These are phyloP conservation scores for Drosophila pruinosa DNA, from an alignment of 1,140 invertebrate species.

Conservation along the genomic window DNA sequence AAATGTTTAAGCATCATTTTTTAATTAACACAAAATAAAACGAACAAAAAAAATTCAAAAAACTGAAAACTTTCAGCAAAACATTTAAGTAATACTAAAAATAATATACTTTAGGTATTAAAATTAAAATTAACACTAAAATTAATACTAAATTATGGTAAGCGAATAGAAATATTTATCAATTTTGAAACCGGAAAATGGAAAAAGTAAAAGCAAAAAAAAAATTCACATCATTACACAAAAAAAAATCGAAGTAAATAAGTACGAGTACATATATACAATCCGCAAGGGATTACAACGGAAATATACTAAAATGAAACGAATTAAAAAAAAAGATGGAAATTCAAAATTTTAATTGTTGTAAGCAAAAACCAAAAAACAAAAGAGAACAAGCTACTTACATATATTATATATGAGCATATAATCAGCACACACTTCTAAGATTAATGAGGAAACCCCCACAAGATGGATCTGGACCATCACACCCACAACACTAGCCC, in stretches of 20 bases:
- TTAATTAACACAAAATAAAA: slow-evolving; percentile 42
- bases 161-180: slow-evolving; percentile 29
- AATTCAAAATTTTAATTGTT: slow-evolving; percentile 81
- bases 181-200: slow-evolving; percentile 47
- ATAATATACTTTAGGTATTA: slow-evolving; percentile 70
- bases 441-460: slow-evolving; percentile 10
- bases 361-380: slow-evolving; percentile 60
- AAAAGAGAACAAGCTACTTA: slow-evolving; percentile 33
- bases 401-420: slow-evolving; percentile 61
- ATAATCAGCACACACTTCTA: slow-evolving; percentile 59
- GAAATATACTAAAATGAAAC: slow-evolving; percentile 51
- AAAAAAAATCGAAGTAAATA: slow-evolving; percentile 14
- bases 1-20: slow-evolving; percentile 80
- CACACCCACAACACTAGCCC: slow-evolving; percentile 19
- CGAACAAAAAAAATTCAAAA: slow-evolving; percentile 32
- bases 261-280: slow-evolving; percentile 10
- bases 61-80: slow-evolving; percentile 30
- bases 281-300: slow-evolving; percentile 44
- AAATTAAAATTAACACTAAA: slow-evolving; percentile 61
- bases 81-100: slow-evolving; percentile 47
- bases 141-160: slow-evolving; percentile 53
- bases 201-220: slow-evolving; percentile 4
- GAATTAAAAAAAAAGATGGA: slow-evolving; percentile 43
- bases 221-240: slow-evolving; percentile 39
- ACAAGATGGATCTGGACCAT: slow-evolving; percentile 5